Percentiles rank a stretch among this genome's conserved stretches.
Conservation (phyloP, 2,797 vertebrate species). For the Amazona ochrocephala region DNA sequence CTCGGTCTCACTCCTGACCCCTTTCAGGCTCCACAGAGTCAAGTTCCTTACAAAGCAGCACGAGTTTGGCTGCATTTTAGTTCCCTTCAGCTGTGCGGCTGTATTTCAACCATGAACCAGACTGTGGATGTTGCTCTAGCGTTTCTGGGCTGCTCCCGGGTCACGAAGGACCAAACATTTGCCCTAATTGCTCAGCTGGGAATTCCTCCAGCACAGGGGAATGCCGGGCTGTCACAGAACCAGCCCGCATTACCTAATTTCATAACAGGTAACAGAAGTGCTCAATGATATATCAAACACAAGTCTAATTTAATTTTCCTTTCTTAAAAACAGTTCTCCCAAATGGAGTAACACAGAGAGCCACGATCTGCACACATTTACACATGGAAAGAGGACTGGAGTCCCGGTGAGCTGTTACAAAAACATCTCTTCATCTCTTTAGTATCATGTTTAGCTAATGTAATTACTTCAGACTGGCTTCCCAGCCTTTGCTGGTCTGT, state of each 20-base stretch:
- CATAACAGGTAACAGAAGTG: not conserved
- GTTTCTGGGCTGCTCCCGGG: not conserved
- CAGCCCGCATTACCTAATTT: not conserved
- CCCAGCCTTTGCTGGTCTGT: not conserved
- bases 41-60: not conserved
- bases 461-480: not conserved
- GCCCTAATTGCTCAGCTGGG: not conserved
- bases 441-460: not conserved
- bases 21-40: not conserved
- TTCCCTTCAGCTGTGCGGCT: not conserved
- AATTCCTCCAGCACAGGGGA: not conserved
- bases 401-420: not conserved
- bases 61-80: not conserved
- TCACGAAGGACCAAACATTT: not conserved
- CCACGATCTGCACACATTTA: not conserved
- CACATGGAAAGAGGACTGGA: not conserved
- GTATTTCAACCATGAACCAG: not conserved
- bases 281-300: not conserved
- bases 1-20: fast-evolving
- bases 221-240: not conserved
- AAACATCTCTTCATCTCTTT: not conserved
- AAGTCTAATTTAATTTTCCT: not conserved
- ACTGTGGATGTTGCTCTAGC: not conserved
- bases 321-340: not conserved
- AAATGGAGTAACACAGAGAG: not conserved